These are phyloP conservation scores for Carcinoscorpius rotundicauda DNA, from an alignment of 1,140 invertebrate genomes.

Conservation along the genomic window DNA sequence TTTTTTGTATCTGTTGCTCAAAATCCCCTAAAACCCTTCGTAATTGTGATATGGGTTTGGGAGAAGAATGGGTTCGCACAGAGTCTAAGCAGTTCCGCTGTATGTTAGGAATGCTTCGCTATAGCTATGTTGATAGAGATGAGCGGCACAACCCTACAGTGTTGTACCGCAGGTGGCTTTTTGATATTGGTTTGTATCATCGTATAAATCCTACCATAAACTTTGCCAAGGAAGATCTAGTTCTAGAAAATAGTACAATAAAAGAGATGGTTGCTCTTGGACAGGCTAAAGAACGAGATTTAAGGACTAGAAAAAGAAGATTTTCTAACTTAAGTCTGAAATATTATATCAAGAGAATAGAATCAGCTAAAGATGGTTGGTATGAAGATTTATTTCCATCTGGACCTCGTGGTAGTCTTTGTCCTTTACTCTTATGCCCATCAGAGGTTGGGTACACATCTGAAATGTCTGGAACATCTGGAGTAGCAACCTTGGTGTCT, in stretches of 20 bases:
- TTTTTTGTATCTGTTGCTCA: slow-evolving; percentile 1
- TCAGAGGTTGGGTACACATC: neutral
- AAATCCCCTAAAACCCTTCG: neutral
- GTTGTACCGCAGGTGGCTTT: slow-evolving; percentile 11
- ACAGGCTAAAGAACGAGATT: slow-evolving; percentile 13
- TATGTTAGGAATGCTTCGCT: slow-evolving; percentile 6
- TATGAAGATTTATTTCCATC: slow-evolving; percentile 7
- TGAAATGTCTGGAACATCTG: slow-evolving; percentile 9
- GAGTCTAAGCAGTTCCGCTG: slow-evolving; percentile 11
- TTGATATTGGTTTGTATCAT: slow-evolving; percentile 14
- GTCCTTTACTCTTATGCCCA: slow-evolving; percentile 13
- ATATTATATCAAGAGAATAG: too few species aligned
- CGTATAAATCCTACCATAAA: slow-evolving; percentile 4
- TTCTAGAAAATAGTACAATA: slow-evolving; percentile 2
- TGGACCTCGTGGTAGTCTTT: slow-evolving; percentile 6
- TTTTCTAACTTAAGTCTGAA: neutral
- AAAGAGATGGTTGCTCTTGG: slow-evolving; percentile 6
- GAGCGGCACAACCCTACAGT: slow-evolving; percentile 11
- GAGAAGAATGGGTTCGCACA: slow-evolving; percentile 13
- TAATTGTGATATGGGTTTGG: slow-evolving; percentile 3
- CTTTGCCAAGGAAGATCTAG: neutral
- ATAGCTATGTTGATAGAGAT: slow-evolving; percentile 6
- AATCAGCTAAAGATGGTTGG: too few species aligned
- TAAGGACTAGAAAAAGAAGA: slow-evolving; percentile 3
- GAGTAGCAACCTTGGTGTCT: slow-evolving; percentile 3